These are phyloP conservation scores for Pediacus dermestoides DNA, from an alignment of 2,888 invertebrate species.

Conservation along the genomic window DNA sequence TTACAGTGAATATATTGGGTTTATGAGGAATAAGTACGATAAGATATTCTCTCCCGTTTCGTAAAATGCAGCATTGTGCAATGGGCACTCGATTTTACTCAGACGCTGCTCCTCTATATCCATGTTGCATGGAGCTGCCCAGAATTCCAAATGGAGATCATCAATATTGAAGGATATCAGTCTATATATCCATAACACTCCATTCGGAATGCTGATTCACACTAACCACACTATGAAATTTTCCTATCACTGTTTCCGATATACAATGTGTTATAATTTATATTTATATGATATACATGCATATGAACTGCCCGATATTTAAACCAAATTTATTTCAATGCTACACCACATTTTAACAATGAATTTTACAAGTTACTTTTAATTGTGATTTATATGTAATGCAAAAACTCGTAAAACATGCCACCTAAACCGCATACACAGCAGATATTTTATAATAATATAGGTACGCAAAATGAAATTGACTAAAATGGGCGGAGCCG, in stretches of 20 bases:
- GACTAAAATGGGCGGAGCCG: no score
- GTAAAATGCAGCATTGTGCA: constrained; percentile 8
- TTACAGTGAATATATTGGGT: constrained; percentile 2
- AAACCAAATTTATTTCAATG: no score
- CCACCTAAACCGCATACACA: no score
- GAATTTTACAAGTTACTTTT: no score
- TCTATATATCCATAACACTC: constrained; percentile 9
- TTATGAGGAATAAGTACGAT: constrained; percentile 1
- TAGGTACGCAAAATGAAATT: no score
- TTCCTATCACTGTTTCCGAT: constrained; percentile 5
- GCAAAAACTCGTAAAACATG: no score
- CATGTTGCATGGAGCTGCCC: constrained; percentile 7
- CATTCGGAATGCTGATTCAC: constrained; percentile 9
- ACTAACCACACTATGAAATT: constrained; percentile 7
- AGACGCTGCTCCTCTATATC: constrained; percentile 7
- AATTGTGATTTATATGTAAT: no score
- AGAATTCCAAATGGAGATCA: constrained; percentile 9
- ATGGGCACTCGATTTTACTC: constrained; percentile 9
- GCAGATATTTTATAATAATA: no score
- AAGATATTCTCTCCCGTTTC: constrained; percentile 7
- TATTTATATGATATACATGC: constrained; percentile 2
- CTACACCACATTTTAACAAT: no score
- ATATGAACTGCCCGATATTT: no score
- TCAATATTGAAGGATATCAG: constrained; percentile 10
- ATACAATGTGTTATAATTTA: constrained; percentile 5